Conservation (phyloP, 2,888 invertebrate genomes). For the Melanargia galathea region DNA sequence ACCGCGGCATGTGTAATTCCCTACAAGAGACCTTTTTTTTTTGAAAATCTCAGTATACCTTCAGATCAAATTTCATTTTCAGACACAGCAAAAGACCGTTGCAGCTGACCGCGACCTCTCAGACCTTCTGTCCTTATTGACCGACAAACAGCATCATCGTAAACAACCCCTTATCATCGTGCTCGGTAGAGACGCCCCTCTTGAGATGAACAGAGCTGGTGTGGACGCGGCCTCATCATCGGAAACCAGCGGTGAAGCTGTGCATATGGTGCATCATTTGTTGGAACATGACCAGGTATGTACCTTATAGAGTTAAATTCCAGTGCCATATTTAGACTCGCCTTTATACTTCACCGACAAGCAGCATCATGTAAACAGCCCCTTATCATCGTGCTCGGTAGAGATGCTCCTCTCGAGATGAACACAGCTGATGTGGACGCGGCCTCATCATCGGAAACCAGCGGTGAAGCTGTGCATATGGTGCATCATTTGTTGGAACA, state of each 20-base stretch:
- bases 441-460: conserved; percentile 18
- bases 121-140: conserved; percentile 45
- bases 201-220: background rate
- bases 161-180: conserved; percentile 51
- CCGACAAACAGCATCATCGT: conserved; percentile 44
- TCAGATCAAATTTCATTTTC: conserved; percentile 4
- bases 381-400: conserved; percentile 50
- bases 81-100: conserved; percentile 9
- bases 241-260: conserved; percentile 25
- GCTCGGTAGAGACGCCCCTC: conserved; percentile 40
- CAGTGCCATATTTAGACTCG: background rate
- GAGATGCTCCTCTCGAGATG: conserved; percentile 8
- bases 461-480: conserved; percentile 17
- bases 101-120: conserved; percentile 28
- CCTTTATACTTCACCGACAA: conserved; percentile 47
- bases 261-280: conserved; percentile 19
- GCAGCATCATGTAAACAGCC: conserved; percentile 45
- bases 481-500: conserved; percentile 20
- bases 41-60: too few relatives aligned
- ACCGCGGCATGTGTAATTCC: too few relatives aligned
- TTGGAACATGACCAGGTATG: conserved; percentile 19
- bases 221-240: conserved; percentile 2
- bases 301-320: too few relatives aligned
- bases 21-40: too few relatives aligned
- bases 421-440: background rate